These are phyloP conservation scores for Brevimyrus niger DNA, from an alignment of 2,113 vertebrate species.

Conservation along the genomic window DNA sequence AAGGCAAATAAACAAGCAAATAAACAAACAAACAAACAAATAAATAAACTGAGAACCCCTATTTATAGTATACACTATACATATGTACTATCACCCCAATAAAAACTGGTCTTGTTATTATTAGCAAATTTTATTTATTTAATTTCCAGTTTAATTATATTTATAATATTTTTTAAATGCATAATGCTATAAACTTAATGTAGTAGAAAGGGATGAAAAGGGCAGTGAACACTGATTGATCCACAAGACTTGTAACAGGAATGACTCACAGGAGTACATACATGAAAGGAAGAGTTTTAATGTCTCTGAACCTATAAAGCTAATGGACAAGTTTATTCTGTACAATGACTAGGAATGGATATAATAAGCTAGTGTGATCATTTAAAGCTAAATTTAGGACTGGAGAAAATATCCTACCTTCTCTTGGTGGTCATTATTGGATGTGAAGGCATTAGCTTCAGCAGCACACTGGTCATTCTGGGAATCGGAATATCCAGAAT, in stretches of 20 bases:
- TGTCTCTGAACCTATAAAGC: not conserved
- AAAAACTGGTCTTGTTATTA: not conserved
- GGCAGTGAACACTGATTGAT: not conserved
- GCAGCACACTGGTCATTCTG: constrained; percentile 6
- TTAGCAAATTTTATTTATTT: not conserved
- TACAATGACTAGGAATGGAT: not conserved
- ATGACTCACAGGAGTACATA: not conserved
- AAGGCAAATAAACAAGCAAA: no score
- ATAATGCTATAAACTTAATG: not conserved
- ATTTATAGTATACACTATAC: not conserved
- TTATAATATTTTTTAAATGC: not conserved
- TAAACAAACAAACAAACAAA: not conserved
- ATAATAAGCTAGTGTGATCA: not conserved
- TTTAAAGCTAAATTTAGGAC: not conserved
- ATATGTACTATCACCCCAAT: not conserved
- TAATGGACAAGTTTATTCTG: not conserved
- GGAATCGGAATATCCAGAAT: not conserved
- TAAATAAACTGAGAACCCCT: not conserved
- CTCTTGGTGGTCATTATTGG: not conserved
- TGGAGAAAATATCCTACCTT: constrained; percentile 3
- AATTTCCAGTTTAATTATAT: no score
- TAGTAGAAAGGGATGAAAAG: not conserved
- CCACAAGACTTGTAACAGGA: not conserved
- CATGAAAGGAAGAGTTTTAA: not conserved
- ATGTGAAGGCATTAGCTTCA: not conserved